phyloP scores from a whole-genome alignment of 2,797 vertebrate species.

The Telmatherina bonti region DNA sequence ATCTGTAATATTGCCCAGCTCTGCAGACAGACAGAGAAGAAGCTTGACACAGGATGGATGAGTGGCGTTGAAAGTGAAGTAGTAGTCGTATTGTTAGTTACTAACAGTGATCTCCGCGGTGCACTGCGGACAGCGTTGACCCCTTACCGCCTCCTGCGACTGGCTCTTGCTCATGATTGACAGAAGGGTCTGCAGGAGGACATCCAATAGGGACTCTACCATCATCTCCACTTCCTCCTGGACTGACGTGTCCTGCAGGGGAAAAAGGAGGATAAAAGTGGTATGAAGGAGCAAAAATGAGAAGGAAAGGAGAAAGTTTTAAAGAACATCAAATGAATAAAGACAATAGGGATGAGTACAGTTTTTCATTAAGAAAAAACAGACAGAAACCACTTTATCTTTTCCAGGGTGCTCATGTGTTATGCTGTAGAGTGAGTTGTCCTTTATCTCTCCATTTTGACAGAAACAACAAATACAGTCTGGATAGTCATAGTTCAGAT shows the following conservation, averaged over 20 bases:
- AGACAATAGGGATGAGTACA: background rate
- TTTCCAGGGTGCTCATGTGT: background rate
- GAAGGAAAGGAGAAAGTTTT: background rate
- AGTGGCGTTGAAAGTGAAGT: conserved; percentile 52
- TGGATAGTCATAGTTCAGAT: background rate
- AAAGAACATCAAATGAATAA: background rate
- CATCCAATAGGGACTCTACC: conserved; percentile 97
- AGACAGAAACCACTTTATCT: background rate
- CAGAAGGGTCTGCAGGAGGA: conserved; percentile 96
- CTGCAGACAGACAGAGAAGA: background rate
- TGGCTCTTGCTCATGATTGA: conserved; percentile 99
- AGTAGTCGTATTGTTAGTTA: conserved; percentile 92
- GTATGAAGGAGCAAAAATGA: background rate
- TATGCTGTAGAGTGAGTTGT: background rate
- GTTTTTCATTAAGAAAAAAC: no score
- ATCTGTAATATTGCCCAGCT: conserved; percentile 31
- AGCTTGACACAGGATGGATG: conserved; percentile 3
- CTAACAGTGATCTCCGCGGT: conserved; percentile 99
- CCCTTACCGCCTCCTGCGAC: conserved; percentile 99
- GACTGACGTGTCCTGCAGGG: conserved; percentile 81
- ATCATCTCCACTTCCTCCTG: conserved; percentile 99
- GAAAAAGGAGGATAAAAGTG: background rate
- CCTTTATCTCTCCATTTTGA: background rate
- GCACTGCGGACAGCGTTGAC: conserved; percentile 97
- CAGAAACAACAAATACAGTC: background rate